A percentile compares a stretch with the other conserved stretches of the same genome.
Conservation (phyloP, 2,888 invertebrate species). For the Tubulanus polymorphus region DNA sequence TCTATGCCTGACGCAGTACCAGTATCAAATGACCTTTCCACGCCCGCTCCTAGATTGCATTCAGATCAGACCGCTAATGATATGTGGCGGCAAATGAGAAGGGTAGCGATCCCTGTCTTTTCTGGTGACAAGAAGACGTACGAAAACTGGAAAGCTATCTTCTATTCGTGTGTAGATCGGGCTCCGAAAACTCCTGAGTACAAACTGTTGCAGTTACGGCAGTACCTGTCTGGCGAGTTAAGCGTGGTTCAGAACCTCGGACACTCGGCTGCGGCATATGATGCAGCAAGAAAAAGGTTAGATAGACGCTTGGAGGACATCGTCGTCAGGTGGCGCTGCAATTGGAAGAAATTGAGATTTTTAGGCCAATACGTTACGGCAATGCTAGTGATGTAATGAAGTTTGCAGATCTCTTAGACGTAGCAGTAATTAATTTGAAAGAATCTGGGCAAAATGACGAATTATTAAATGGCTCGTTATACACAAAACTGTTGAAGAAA, state of each 20-base stretch:
- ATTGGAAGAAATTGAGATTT: slow-evolving; percentile 14
- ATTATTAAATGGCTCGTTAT: slow-evolving; percentile 6
- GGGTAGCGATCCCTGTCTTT: slow-evolving; percentile 12
- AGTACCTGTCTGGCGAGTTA: slow-evolving; percentile 14
- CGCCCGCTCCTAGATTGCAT: no score
- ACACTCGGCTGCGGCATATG: slow-evolving; percentile 12
- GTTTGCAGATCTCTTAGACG: slow-evolving; percentile 12
- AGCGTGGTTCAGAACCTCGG: slow-evolving; percentile 10
- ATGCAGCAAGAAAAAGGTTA: slow-evolving; percentile 11
- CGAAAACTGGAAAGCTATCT: slow-evolving; percentile 15
- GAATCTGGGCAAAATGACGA: slow-evolving; percentile 7
- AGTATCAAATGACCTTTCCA: no score
- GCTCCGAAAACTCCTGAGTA: slow-evolving; percentile 17
- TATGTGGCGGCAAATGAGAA: no score
- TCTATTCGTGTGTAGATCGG: slow-evolving; percentile 10
- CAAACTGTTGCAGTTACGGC: slow-evolving; percentile 14
- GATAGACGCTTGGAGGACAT: slow-evolving; percentile 12
- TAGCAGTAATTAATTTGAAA: slow-evolving; percentile 11
- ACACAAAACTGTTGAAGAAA: slow-evolving; percentile 5
- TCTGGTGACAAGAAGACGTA: slow-evolving; percentile 16
- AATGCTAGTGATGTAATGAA: slow-evolving; percentile 9
- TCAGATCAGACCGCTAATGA: no score
- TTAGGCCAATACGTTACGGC: slow-evolving; percentile 6
- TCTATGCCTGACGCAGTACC: no score
- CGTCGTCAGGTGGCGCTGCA: slow-evolving; percentile 6